Conservation (phyloP, 2,888 invertebrate species). For the Limnephilus lunatus region DNA sequence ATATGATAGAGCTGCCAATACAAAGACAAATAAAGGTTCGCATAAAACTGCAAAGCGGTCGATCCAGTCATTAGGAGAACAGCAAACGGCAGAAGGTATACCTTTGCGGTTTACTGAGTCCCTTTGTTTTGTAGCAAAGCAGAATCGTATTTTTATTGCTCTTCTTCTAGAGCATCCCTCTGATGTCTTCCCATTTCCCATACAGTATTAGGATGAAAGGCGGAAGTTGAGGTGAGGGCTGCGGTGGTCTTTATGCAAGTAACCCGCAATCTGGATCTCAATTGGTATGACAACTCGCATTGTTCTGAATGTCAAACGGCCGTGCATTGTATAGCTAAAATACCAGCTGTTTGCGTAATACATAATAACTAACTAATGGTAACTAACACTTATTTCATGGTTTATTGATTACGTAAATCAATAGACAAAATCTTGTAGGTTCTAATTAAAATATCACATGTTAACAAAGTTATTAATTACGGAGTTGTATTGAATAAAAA, state of each 20-base stretch:
- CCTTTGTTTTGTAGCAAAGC: slow-evolving; percentile 58
- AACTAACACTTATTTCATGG: not conserved
- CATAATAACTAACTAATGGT: not conserved
- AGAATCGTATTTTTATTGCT: slow-evolving; percentile 61
- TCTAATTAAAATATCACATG: not conserved
- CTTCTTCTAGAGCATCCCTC: slow-evolving; percentile 43
- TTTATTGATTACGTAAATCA: not conserved
- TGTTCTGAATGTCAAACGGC: slow-evolving; percentile 39
- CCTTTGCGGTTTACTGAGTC: slow-evolving; percentile 54
- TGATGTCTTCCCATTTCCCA: slow-evolving; percentile 34
- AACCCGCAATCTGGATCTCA: slow-evolving; percentile 30
- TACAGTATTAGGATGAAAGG: slow-evolving; percentile 9
- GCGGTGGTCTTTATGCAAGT: slow-evolving; percentile 39
- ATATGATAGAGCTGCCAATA: slow-evolving; percentile 42
- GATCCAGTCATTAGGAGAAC: slow-evolving; percentile 59
- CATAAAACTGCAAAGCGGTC: slow-evolving; percentile 55
- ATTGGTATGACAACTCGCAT: slow-evolving; percentile 6
- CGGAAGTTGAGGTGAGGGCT: slow-evolving; percentile 21
- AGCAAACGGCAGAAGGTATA: slow-evolving; percentile 50
- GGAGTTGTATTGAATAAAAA: not conserved
- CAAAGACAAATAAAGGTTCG: slow-evolving; percentile 54
- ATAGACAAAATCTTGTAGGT: not conserved
- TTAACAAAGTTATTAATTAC: not conserved
- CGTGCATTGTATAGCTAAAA: not conserved
- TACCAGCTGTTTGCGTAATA: not conserved